Evolutionary conservation across 2,113 vertebrate species (phyloP), one percentile per base, ranked within the genome.

Genomic region (Prolemur simus): DNA sequence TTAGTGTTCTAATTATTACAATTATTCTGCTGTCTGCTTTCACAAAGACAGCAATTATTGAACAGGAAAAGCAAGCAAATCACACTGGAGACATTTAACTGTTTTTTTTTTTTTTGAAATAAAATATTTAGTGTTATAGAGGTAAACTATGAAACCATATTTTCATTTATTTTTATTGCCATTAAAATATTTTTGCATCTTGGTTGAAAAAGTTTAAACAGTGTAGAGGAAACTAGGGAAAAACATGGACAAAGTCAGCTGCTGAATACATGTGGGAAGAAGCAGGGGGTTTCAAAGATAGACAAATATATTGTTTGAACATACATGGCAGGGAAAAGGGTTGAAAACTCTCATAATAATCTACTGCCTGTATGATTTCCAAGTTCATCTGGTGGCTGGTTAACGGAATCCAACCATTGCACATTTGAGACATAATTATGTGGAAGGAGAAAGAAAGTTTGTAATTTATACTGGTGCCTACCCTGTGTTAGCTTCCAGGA

Each of bases 331-430:
- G 94, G 96, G 63, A n/a, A 96, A 98, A 95, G 97, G 96, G 87
- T 97, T n/a, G 97, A 97, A 96, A 98, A 97, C 95, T 93, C 94
- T 69, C 93, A 34, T 90, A 93, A 87, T 97, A 97, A 98, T 98
- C 98, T 97, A 95, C 80, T 94, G 96, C 94, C 77, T 94, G 96
- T 97, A 95, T 15, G 96, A 98, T 98, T 98, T 98, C 97, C 97
- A 98, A 97, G 68, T 71, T 97, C 96, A 81, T 96, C 95, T 97
- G 96, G 96, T 93, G 97, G 68, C 92, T 92, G 90, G 39, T 89
- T 73, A 96, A 73, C 54, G 12, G 94, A 96, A 98, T 78, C 95
- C 29, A 58, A 97, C 94, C 69, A 3, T 82, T 97, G 93, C 84
- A 83, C 95, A 90, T 95, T 96, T 21, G 0, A 63, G 27, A 89